phyloP scores from a whole-genome alignment of 1,140 invertebrate genomes.

The Asobara japonica region DNA sequence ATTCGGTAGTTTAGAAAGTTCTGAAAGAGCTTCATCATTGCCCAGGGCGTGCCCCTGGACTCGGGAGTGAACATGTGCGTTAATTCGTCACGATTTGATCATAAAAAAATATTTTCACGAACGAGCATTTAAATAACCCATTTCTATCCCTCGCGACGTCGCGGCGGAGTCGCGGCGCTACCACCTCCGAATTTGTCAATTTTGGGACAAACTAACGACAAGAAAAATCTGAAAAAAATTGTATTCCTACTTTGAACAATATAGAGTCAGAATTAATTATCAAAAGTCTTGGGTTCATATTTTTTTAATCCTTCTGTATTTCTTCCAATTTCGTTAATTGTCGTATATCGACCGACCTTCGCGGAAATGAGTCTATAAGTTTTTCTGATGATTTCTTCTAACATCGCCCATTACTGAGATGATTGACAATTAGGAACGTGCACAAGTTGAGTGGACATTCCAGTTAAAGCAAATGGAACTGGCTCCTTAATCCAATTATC shows the following conservation, averaged over 20 bases:
- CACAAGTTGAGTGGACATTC: neutral
- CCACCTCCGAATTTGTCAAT: no score
- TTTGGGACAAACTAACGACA: no score
- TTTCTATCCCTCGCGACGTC: no score
- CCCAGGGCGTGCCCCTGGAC: slow-evolving; percentile 37
- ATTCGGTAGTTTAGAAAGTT: slow-evolving; percentile 60
- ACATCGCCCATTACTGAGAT: neutral
- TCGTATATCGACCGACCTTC: neutral
- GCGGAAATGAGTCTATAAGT: neutral
- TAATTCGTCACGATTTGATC: neutral
- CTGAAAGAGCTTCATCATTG: slow-evolving; percentile 44
- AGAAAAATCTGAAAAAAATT: no score
- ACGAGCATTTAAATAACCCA: no score
- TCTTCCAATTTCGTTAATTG: neutral
- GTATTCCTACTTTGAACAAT: no score
- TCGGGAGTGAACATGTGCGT: neutral
- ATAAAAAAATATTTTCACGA: no score
- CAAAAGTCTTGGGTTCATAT: neutral
- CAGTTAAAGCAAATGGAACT: neutral
- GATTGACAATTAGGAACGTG: neutral
- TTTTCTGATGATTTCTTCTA: neutral
- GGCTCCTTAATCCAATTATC: neutral
- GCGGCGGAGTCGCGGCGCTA: no score
- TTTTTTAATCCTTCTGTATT: neutral
- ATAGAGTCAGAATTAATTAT: neutral